These are phyloP conservation scores for Eurosta solidaginis DNA, from an alignment of 1,140 invertebrate species.

Conservation along the genomic window DNA sequence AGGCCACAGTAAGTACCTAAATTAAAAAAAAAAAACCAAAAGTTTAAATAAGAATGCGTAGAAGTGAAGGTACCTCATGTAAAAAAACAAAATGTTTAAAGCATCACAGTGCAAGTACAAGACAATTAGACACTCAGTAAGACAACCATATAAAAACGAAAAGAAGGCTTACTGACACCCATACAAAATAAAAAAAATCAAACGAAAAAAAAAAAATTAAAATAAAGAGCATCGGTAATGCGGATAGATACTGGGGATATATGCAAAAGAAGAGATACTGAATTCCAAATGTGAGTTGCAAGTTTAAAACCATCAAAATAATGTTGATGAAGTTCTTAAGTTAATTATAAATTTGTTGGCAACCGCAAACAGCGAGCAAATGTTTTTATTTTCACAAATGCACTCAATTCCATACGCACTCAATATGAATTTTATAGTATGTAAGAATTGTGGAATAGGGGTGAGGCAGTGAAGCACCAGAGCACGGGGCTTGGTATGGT, in stretches of 20 bases:
- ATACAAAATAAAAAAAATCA: not conserved
- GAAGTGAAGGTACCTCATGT: not conserved
- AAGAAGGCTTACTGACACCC: not conserved
- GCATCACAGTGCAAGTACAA: too few relatives aligned
- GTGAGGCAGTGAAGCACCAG: not conserved
- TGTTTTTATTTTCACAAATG: constrained; percentile 11
- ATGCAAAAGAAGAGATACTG: too few relatives aligned
- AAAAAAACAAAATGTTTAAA: not conserved
- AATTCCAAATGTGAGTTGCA: not conserved
- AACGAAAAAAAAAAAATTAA: too few relatives aligned
- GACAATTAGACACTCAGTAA: not conserved
- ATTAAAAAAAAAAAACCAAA: not conserved
- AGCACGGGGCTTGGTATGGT: not conserved
- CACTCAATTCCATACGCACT: not conserved
- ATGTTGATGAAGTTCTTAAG: constrained; percentile 34
- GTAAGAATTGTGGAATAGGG: not conserved
- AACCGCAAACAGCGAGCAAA: constrained; percentile 30
- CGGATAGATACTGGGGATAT: not conserved
- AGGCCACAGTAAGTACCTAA: not conserved
- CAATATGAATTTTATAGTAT: too few relatives aligned
- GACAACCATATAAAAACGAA: not conserved
- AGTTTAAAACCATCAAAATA: constrained; percentile 10
- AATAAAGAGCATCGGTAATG: constrained; percentile 24
- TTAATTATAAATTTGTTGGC: constrained; percentile 35
- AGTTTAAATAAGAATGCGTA: not conserved